A percentile compares a stretch with the other conserved stretches of the same genome.
phyloP scores from a whole-genome alignment of 92 coral and sea anemone species.

The Phenganax marumi region DNA sequence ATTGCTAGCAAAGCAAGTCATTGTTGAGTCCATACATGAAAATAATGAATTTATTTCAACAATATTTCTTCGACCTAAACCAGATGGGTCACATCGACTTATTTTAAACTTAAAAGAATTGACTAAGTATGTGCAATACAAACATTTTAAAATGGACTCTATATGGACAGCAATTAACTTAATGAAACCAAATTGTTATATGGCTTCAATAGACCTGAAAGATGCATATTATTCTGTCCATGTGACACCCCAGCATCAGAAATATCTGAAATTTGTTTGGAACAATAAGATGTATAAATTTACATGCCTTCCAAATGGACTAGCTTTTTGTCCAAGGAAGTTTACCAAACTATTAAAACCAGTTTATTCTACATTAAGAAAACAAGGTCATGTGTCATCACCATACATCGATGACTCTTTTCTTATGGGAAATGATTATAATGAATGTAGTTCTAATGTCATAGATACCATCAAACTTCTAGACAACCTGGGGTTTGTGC shows the following conservation, averaged over 20 bases:
- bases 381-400: conserved; percentile 54
- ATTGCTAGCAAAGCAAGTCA: neutral
- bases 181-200: neutral
- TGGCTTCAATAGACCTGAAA: neutral
- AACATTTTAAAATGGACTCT: conserved; percentile 5
- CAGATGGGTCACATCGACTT: neutral
- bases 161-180: neutral
- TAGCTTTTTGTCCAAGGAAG: conserved; percentile 54
- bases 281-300: conserved; percentile 45
- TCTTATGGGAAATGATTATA: conserved; percentile 57
- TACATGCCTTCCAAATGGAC: conserved; percentile 65
- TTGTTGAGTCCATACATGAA: neutral
- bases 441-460: conserved; percentile 57
- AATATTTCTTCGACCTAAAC: neutral
- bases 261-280: conserved; percentile 54
- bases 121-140: too few species aligned
- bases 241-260: conserved; percentile 45
- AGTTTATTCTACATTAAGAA: conserved; percentile 44
- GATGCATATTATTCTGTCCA: conserved; percentile 52
- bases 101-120: neutral
- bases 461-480: conserved; percentile 48
- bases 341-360: conserved; percentile 63
- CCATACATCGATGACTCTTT: conserved; percentile 64
- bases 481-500: conserved; percentile 39
- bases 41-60: neutral